Evolutionary conservation across 2,113 vertebrate genomes (phyloP), one percentile per base, ranked within the genome.

Genomic region (Elanoides forficatus): DNA sequence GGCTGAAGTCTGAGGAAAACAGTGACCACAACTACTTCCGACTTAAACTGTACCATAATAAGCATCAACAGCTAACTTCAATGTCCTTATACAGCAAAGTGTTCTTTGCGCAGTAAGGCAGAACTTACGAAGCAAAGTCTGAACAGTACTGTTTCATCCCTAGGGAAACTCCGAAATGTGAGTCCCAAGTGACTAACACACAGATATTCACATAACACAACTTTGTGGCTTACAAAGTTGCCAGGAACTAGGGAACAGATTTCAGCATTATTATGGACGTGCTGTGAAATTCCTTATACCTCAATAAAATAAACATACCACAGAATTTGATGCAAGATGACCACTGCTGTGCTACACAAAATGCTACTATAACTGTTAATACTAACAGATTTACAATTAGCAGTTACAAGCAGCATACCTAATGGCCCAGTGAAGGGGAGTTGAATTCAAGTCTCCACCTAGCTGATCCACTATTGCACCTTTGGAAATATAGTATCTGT

Each of bases 381-480:
- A 68, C 5, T 1, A 1, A 38, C 16, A 68, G 40, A 81, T 45
- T 34, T 56, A 82, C 20, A 60, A 36, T 6, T 2, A 22, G 21
- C 3, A 74, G 21, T 75, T n/a, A 23, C 53, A 95, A 90, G 89
- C 85, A 93, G 21, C 80, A 95, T 98, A 99, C 99, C 99, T 99
- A 91, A 99, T 98, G 17, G 99, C 99, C 99, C 99, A 99, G 93
- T 99, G 99, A 93, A 99, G 99, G 26, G 99, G 99, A 18, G 99
- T 99, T 25, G 99, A 99, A 97, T 99, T 99, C 95, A 99, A 97
- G 93, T 99, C 99, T 86, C 99, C 99, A 81, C 99, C 99, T 0
- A 99, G 97, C 97, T 99, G 99, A 98, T 99, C 99, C 65, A 99
- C 97, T 30, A 99, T 87, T 0, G 99, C 99, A 58, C 99, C 99